Percentiles rank a stretch among this genome's conserved stretches.
phyloP scores from a whole-genome alignment of 2,113 vertebrate genomes.

The Ptyas mucosa region DNA sequence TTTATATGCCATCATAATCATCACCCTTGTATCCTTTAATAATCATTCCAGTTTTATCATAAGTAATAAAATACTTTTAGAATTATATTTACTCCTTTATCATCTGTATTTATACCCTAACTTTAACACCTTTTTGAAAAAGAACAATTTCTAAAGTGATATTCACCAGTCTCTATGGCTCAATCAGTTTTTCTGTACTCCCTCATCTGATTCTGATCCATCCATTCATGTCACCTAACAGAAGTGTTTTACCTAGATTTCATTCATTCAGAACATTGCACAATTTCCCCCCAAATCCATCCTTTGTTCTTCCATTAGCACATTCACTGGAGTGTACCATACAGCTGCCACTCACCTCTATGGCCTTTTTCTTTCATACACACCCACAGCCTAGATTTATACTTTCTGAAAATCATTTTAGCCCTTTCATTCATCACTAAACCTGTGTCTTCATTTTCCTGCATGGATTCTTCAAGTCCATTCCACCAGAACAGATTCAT shows the following conservation, averaged over 20 bases:
- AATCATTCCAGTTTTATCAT: not conserved
- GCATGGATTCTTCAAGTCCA: not conserved
- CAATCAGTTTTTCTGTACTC: not conserved
- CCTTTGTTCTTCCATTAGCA: not conserved
- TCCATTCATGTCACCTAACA: not conserved
- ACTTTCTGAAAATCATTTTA: not conserved
- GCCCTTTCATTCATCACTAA: not conserved
- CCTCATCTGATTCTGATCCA: not conserved
- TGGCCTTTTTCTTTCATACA: not conserved
- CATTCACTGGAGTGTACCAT: not conserved
- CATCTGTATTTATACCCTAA: not conserved
- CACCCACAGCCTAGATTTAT: not conserved
- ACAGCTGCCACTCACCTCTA: not conserved
- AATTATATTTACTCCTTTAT: not conserved
- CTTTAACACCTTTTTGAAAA: not conserved
- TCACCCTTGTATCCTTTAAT: not conserved
- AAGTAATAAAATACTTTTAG: not conserved
- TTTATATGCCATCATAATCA: not conserved
- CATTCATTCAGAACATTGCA: not conserved
- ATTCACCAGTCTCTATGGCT: not conserved
- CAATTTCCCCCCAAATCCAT: not conserved
- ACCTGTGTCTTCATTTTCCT: not conserved
- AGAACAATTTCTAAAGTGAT: not conserved
- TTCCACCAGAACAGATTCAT: not conserved
- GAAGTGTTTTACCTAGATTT: not conserved